Percentiles rank a stretch among this genome's conserved stretches.
These are phyloP conservation scores for Elaphurus davidianus DNA, from an alignment of 2,113 vertebrate species.

Conservation along the genomic window DNA sequence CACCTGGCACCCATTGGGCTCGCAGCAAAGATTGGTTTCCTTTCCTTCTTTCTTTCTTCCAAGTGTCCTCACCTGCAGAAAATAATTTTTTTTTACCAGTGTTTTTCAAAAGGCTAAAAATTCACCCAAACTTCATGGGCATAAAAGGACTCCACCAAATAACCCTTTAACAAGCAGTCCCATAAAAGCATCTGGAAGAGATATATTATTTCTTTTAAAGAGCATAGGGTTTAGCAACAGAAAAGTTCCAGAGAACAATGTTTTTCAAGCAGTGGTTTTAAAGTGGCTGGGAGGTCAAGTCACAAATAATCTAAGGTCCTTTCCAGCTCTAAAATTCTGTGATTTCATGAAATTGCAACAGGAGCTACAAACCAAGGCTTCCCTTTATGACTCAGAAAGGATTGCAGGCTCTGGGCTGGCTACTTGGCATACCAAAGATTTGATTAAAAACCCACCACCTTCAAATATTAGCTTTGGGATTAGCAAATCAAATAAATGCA, in stretches of 20 bases:
- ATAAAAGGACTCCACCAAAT: neutral
- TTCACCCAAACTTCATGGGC: neutral
- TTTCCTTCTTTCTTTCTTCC: neutral
- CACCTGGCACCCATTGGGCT: neutral
- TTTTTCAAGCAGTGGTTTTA: conserved; percentile 1
- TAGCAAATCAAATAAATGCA: conserved; percentile 48
- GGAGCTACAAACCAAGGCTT: neutral
- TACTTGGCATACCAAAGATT: neutral
- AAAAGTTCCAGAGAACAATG: neutral
- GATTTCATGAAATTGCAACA: neutral
- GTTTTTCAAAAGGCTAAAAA: neutral
- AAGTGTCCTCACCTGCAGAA: neutral
- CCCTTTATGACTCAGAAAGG: neutral
- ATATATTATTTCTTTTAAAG: conserved; percentile 29
- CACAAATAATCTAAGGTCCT: conserved; percentile 25
- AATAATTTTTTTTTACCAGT: neutral
- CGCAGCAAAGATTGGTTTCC: neutral
- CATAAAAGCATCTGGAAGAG: neutral
- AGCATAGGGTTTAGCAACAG: neutral
- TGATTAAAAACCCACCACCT: conserved; percentile 38
- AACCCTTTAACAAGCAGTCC: neutral
- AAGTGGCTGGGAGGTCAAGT: conserved; percentile 35
- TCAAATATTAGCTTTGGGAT: conserved; percentile 50
- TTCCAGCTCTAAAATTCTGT: conserved; percentile 46
- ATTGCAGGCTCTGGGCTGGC: neutral